phyloP scores from a whole-genome alignment of 2,113 vertebrate species.

The Catharus bicknelli region DNA sequence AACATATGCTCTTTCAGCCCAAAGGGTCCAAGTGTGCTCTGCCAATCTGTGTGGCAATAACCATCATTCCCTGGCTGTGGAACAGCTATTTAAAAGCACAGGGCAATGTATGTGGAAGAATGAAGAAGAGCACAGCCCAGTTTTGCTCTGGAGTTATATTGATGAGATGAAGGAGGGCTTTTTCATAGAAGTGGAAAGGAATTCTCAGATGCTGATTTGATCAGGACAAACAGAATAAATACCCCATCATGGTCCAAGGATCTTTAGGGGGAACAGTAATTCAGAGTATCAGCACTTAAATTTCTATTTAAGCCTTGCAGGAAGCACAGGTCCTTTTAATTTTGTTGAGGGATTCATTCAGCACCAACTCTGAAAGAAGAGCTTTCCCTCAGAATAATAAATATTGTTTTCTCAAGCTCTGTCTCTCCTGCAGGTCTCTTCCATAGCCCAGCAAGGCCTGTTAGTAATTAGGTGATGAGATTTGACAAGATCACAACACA shows the following conservation, averaged over 20 bases:
- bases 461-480: conserved; percentile 52
- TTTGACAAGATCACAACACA: conserved; percentile 59
- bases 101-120: not conserved
- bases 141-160: not conserved
- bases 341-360: not conserved
- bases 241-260: not conserved
- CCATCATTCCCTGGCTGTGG: not conserved
- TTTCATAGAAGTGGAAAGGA: not conserved
- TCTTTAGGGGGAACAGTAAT: not conserved
- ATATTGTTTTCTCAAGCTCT: not conserved
- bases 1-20: not conserved
- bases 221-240: not conserved
- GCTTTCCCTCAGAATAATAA: conserved; percentile 8
- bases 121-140: not conserved
- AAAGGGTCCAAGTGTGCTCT: not conserved
- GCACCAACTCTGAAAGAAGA: not conserved
- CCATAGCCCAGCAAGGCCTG: not conserved
- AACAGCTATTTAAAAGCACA: not conserved
- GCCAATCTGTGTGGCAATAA: not conserved
- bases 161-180: not conserved
- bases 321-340: not conserved
- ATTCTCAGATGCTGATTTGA: not conserved
- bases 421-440: conserved; percentile 14
- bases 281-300: not conserved
- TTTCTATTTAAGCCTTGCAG: not conserved